These are phyloP conservation scores for Cephalopholis sonnerati DNA, from an alignment of 2,113 vertebrate genomes.

Conservation along the genomic window DNA sequence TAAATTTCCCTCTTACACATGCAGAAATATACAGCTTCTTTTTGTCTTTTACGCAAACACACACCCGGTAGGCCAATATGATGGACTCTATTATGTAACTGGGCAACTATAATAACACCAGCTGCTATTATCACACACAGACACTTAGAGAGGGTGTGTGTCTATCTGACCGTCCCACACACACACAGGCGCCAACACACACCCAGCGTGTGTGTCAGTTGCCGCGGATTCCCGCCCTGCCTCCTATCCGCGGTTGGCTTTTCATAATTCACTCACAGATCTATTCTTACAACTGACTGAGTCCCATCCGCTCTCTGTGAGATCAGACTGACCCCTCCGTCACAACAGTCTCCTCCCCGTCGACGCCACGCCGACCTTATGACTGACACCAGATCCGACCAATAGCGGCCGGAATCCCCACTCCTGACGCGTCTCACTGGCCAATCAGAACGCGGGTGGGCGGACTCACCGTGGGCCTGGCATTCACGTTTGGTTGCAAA, in stretches of 20 bases:
- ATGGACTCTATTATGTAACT: slow-evolving; percentile 17
- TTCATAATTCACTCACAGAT: slow-evolving; percentile 18
- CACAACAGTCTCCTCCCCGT: slow-evolving; percentile 53
- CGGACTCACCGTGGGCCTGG: slow-evolving; percentile 74
- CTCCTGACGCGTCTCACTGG: neutral
- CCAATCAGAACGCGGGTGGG: slow-evolving; percentile 68
- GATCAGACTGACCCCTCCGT: slow-evolving; percentile 66
- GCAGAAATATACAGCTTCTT: neutral
- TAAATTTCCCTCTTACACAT: neutral
- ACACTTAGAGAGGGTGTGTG: neutral
- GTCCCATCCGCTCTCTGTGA: slow-evolving; percentile 60
- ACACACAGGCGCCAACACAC: neutral
- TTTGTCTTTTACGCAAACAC: neutral
- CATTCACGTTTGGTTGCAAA: slow-evolving; percentile 75
- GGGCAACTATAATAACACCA: neutral
- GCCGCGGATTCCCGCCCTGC: slow-evolving; percentile 33
- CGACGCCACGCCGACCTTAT: slow-evolving; percentile 43
- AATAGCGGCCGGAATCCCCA: slow-evolving; percentile 46
- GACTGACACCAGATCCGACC: slow-evolving; percentile 51
- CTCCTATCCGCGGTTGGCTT: slow-evolving; percentile 8
- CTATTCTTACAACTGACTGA: slow-evolving; percentile 39
- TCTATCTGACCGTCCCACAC: neutral
- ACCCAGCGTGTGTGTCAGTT: neutral
- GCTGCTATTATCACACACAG: slow-evolving; percentile 18
- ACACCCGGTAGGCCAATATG: neutral